phyloP scores from a whole-genome alignment of 1,140 invertebrate species.

The Xylocopa sonorina region DNA sequence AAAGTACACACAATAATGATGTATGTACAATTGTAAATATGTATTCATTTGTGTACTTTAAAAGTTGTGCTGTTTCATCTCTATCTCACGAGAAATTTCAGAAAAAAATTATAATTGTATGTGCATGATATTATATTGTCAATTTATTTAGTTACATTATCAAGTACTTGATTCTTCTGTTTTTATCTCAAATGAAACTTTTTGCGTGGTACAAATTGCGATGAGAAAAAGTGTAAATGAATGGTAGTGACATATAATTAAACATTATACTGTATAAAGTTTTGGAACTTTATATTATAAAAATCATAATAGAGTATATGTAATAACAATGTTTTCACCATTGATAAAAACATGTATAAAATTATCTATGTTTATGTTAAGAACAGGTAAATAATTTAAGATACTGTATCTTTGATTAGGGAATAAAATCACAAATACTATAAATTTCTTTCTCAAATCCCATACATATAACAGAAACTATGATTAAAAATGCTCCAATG shows the following conservation, averaged over 20 bases:
- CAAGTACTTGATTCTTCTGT: conserved; percentile 16
- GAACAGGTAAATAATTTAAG: conserved; percentile 56
- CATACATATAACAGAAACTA: conserved; percentile 81
- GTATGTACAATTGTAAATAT: conserved; percentile 52
- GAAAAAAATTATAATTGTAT: background rate
- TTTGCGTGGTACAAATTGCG: conserved; percentile 20
- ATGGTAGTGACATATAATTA: conserved; percentile 26
- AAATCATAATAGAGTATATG: conserved; percentile 34
- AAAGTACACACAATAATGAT: conserved; percentile 30
- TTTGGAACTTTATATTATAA: conserved; percentile 41
- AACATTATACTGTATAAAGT: conserved; percentile 41
- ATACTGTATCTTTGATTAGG: conserved; percentile 64
- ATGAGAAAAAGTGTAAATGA: conserved; percentile 36
- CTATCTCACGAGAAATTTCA: background rate
- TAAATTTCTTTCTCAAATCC: conserved; percentile 82
- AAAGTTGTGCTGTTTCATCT: conserved; percentile 30
- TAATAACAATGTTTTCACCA: conserved; percentile 48
- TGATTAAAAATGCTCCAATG: conserved; percentile 79
- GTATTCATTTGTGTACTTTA: conserved; percentile 29
- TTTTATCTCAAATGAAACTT: conserved; percentile 14
- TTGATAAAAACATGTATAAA: conserved; percentile 53
- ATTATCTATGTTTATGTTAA: conserved; percentile 53
- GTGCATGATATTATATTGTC: conserved; percentile 20
- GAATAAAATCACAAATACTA: conserved; percentile 78
- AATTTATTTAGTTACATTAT: conserved; percentile 15